A percentile compares a stretch with the other conserved stretches of the same genome.
Evolutionary conservation across 2,888 invertebrate species (phyloP).

Genomic region (Chalcosyrphus nemorum): DNA sequence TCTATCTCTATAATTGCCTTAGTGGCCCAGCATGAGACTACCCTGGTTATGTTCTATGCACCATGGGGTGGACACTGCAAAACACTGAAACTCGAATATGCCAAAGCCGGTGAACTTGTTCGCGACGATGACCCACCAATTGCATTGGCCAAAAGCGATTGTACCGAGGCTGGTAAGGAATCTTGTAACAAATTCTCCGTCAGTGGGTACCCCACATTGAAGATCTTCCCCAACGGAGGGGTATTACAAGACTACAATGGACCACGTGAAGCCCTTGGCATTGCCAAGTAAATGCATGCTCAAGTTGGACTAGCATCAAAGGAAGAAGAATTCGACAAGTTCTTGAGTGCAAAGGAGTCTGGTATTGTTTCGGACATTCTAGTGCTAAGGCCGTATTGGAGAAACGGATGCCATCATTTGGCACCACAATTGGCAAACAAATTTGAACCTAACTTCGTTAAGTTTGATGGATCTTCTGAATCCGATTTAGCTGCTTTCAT

Average conservation of each 20-base stretch:
- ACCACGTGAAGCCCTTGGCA: conserved; percentile 93
- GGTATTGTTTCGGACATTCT: conserved; percentile 93
- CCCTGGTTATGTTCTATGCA: too few relatives aligned
- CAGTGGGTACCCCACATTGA: conserved; percentile 97
- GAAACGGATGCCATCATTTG: conserved; percentile 91
- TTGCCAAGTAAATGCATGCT: conserved; percentile 92
- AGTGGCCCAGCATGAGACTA: too few relatives aligned
- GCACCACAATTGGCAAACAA: conserved; percentile 95
- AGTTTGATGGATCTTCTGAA: conserved; percentile 88
- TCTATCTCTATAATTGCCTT: too few relatives aligned
- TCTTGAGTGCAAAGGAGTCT: conserved; percentile 89
- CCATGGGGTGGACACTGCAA: conserved; percentile 99
- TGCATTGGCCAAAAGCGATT: conserved; percentile 95
- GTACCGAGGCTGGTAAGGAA: conserved; percentile 95
- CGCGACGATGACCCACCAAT: conserved; percentile 95
- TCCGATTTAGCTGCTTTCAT: conserved; percentile 91
- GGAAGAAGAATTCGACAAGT: conserved; percentile 89
- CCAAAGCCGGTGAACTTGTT: conserved; percentile 93
- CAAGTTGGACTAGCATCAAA: conserved; percentile 98
- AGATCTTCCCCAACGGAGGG: conserved; percentile 96
- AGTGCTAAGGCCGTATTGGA: conserved; percentile 87
- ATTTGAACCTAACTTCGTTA: conserved; percentile 91
- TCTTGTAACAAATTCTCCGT: conserved; percentile 95
- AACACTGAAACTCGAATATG: conserved; percentile 97
- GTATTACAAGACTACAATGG: conserved; percentile 96